Base-by-base conservation (phyloP, 2,797 vertebrate genomes). In the Eulemur rubriventer region DNA sequence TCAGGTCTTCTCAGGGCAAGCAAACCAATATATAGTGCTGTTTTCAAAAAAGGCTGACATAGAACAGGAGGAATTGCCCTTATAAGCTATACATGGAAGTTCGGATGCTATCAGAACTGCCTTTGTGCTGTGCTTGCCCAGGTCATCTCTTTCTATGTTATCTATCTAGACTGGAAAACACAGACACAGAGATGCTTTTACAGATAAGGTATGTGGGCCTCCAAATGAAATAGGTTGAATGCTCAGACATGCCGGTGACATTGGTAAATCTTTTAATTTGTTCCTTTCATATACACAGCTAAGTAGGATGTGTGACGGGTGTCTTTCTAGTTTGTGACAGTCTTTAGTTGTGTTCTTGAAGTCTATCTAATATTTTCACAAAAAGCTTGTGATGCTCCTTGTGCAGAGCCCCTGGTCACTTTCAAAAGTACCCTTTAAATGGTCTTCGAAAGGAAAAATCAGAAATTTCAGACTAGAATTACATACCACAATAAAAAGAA, bases 351-450 rank as follows among this genome's bases (percentile, higher is more conserved):
- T 89, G 10, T 70, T 89, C 57, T 93, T 85, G 4, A 96, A 96
- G 75, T 89, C 43, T 63, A 50, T 43, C 46, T 63, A 81, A 61
- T 65, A 88, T 85, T 96, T 95, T 91, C 69, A 84, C 50, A 83
- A 93, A 96, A 85, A 73, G 16, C 12, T 88, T 55, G 0, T 48
- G 63, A 72, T 41, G 20, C 1, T 63, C 18, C 18, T 96, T 67
- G 57, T 65, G 50, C 38, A 61, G 11, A 89, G 61, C 6, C 20
- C 48, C 50, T 88, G 75, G 73, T 88, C 81, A 86, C 52, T 94
- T 70, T 92, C 43, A 80, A 69, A 89, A 76, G 48, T 16, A 61
- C 57, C 28, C 84, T 95, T 92, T 59, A 93, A 72, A 81, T 67
- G 26, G 46, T 83, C 67, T 94, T 94, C 46, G 33, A 88, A 88